Base-by-base conservation (phyloP, 92 coral and sea anemone genomes). In the Porites evermanni region DNA sequence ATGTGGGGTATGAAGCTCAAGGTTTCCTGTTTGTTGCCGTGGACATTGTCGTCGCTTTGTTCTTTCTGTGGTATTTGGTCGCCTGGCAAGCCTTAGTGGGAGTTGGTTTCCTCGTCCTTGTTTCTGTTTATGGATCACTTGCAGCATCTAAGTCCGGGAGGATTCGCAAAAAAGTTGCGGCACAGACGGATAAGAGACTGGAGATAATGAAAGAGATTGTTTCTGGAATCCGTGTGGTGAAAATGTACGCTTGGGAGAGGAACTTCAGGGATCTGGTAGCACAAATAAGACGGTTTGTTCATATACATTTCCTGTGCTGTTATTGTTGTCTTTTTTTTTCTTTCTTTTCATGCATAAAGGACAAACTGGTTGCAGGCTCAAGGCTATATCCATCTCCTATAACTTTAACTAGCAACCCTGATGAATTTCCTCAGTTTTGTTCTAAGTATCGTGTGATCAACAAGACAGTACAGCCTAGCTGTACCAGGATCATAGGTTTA, bases 201-300 rank as follows among this genome's bases (percentile, higher is more conserved):
- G 47, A 74, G 78, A 53, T 53, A 1, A 74, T 74, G 78, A 74
- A 53, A 53, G 78, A 74, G 24, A 74, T 74, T 11, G 12, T 74
- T 74, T 32, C 78, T 1, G 78, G 84, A 51, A 79, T 79, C 11
- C 84, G 84, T 10, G 73, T 79, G 0, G 84, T 79, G 24, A 79
- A 79, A 68, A 79, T 79, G 84, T 79, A 67, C 53, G 84, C 75
- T 50, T 79, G 75, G 84, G 84, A 79, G 68, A 16, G 60, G 24
- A 79, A 79, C 14, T 79, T 67, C 75, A 79, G 18, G 8, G 84
- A 79, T 51, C 51, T 79, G 26, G 84, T 79, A n/a, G 65, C 75
- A 67, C 24, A 53, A 24, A 23, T 79, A 67, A 53, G 84, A 79
- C 67, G 75, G 84, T 79, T 67, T 11, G 75, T 20, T 14, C 51